Base-by-base conservation (phyloP, 2,888 invertebrate genomes). In the Dusona sp. region DNA sequence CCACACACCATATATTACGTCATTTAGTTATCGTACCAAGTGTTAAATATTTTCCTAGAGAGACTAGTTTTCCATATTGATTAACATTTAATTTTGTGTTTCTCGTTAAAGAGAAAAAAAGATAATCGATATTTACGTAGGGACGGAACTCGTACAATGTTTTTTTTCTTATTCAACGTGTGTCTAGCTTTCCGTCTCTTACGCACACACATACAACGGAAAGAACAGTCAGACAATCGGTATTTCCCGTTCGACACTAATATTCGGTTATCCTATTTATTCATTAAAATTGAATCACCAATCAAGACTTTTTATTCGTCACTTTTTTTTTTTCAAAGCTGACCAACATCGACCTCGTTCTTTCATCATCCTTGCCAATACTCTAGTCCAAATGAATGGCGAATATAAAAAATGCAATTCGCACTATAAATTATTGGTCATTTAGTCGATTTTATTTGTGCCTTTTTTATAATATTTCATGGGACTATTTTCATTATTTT, bases 111-210 rank as follows among this genome's bases (percentile, higher is more conserved):
- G 42, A 38, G 11, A 64, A 48, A 90, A 91, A 91, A 22, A 16
- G 22, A 89, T 91, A 90, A 91, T 92, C 92, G 89, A 91, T 92
- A 91, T 91, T 92, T 90, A 90, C 88, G 90, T 90, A 87, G 89
- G 87, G 86, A 89, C 42, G 29, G 45, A 22, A 36, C 16, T 29
- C 36, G n/a, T 33, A 33, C 13, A 22, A 0, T 61, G 25, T 48
- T 61, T 29, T 65, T 25, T 45, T 45, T 57, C 36, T 42, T 33
- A 45, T 29, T 65, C 33, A 29, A 42, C 42, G 42, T 61, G 7
- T 72, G 2, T 13, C 22, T 22, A 1, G 33, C 48, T 45, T 2
- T 45, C 51, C 25, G 22, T 51, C 25, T 51, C 16, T 61, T 11
- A 16, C 72, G 33, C 38, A 45, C 54, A 38, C 67, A 70, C 83